Percentiles rank a stretch among this genome's conserved stretches.
Conservation (phyloP, 2,797 vertebrate genomes). For the Dipus sagitta region DNA sequence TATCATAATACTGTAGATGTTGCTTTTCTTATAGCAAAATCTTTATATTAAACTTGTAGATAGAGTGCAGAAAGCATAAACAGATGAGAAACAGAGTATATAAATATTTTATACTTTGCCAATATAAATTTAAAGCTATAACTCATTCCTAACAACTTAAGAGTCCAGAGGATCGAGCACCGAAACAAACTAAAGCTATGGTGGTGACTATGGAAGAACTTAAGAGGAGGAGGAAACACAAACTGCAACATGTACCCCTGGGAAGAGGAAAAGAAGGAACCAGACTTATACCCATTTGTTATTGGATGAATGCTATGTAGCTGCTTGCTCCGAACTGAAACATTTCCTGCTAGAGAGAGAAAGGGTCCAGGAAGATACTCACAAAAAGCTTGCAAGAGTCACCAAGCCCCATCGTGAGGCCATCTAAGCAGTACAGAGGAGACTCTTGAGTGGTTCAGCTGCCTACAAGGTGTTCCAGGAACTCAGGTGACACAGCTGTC, state of each 20-base stretch:
- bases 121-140: not conserved
- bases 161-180: not conserved
- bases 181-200: not conserved
- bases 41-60: not conserved
- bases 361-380: not conserved
- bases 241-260: accelerated
- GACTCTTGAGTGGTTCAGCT: not conserved
- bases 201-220: not conserved
- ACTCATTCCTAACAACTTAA: not conserved
- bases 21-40: not conserved
- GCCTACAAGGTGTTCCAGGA: not conserved
- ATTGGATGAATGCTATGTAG: not conserved
- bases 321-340: not conserved
- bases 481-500: not conserved
- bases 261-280: not conserved
- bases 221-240: not conserved
- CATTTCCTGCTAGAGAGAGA: not conserved
- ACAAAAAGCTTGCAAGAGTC: not conserved
- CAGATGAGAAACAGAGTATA: conserved; percentile 6
- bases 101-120: conserved; percentile 26
- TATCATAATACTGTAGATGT: not conserved
- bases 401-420: not conserved
- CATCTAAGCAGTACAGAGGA: no score
- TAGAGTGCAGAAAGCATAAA: not conserved
- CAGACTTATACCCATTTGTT: not conserved